These are phyloP conservation scores for Vannuccia rotundouncinata DNA, from an alignment of 2,888 invertebrate species.

Conservation along the genomic window DNA sequence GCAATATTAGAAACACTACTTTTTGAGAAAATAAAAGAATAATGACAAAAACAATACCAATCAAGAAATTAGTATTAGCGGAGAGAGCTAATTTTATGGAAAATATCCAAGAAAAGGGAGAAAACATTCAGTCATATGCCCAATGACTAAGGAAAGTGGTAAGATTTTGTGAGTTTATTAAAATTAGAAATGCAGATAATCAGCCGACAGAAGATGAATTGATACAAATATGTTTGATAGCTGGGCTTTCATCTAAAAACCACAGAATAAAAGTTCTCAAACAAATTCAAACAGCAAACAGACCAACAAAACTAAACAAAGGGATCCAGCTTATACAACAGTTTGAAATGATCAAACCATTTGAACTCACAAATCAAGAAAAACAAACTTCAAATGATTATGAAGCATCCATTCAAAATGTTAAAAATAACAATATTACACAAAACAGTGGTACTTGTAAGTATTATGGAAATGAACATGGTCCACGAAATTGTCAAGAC, in stretches of 20 bases:
- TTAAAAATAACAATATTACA: no score
- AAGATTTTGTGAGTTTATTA: constrained; percentile 8
- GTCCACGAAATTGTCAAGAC: neutral
- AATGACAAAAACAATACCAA: no score
- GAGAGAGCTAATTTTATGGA: neutral
- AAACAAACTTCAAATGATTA: no score
- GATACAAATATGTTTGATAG: constrained; percentile 13
- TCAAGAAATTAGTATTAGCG: no score
- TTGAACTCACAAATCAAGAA: no score
- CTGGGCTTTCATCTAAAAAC: constrained; percentile 2
- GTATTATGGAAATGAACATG: constrained; percentile 1
- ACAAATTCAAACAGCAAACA: neutral
- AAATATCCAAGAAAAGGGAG: neutral
- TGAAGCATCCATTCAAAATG: no score
- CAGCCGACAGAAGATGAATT: neutral
- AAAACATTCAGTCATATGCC: neutral
- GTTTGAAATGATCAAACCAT: no score
- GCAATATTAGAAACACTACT: no score
- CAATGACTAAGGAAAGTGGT: constrained; percentile 13
- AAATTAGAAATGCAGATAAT: neutral
- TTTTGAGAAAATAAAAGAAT: no score
- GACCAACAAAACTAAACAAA: neutral
- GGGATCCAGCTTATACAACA: no score
- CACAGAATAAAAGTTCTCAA: neutral
- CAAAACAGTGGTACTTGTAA: constrained; percentile 7